Base-by-base conservation (phyloP, 2,888 invertebrate species). In the Synanthedon tipuliformis region DNA sequence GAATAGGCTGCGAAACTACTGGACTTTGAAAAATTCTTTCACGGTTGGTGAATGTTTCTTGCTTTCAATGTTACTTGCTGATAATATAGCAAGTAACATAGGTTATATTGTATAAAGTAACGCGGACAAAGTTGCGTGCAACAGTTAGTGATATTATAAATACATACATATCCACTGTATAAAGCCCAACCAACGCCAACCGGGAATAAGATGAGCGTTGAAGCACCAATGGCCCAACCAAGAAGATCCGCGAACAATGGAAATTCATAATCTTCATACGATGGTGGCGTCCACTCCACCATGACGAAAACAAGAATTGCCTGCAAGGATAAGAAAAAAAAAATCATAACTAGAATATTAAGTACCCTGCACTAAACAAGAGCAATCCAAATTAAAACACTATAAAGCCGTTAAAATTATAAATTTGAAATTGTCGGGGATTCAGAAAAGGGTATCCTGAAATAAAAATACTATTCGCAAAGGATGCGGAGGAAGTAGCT, bases 231-330 rank as follows among this genome's bases (percentile, higher is more conserved):
- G 50, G 90, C 67, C 90, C 93, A 92, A 4, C 95, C 95, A 34
- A 94, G 70, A 1, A 84, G 72, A 59, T 92, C 90, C 12, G 94
- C 93, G 89, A 92, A 93, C 11, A 70, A 58, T 0, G 94, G 94
- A 72, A 94, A 95, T 10, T 72, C 69, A 63, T 93, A 92, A 52
- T 81, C 82, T 49, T 89, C 92, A 66, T 94, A 94, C 4, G 75
- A 65, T 0, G 93, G 90, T 0, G 91, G 74, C 15, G 82, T 72
- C 87, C 93, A 93, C 58, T 91, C 90, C 4, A 87, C 73, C 83
- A 94, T 91, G 53, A 93, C 92, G 73, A 95, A 95, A 7, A 89
- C 79, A 57, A 95, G 89, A 51, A 95, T 91, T 40, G 83, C 90
- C 94, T 95, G 78, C n/a, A 59, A 56, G 34, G 34, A 34, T 8